These are phyloP conservation scores for Graptemys geographica DNA, from an alignment of 2,797 vertebrate genomes.

Conservation along the genomic window DNA sequence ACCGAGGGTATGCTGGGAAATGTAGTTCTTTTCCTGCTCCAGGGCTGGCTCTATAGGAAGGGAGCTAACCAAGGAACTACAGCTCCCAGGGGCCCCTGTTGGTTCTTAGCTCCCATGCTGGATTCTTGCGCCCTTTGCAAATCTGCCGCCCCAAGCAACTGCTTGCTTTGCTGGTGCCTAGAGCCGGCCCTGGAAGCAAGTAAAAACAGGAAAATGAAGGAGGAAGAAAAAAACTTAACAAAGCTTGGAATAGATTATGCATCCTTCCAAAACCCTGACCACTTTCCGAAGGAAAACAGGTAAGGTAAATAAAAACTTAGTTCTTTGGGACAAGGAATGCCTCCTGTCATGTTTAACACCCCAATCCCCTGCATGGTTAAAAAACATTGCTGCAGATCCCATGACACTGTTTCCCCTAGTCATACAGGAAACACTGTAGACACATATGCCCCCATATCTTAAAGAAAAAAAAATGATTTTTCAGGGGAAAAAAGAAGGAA, in stretches of 20 bases:
- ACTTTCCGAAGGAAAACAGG: accelerated
- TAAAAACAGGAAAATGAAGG: neutral
- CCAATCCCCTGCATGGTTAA: neutral
- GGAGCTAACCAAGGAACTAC: too few relatives aligned
- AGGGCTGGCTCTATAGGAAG: too few relatives aligned
- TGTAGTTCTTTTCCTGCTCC: too few relatives aligned
- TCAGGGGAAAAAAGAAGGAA: neutral
- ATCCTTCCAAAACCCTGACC: neutral
- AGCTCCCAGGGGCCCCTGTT: too few relatives aligned
- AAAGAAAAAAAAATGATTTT: neutral
- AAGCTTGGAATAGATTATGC: neutral
- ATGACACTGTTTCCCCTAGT: neutral
- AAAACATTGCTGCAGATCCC: accelerated
- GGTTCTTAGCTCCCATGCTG: too few relatives aligned
- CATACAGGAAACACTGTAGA: neutral
- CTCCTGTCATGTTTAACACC: accelerated
- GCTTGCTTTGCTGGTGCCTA: too few relatives aligned
- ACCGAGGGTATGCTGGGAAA: too few relatives aligned
- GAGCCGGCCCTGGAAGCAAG: neutral
- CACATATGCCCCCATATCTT: neutral
- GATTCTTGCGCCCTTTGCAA: too few relatives aligned
- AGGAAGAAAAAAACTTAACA: neutral
- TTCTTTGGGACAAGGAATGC: neutral
- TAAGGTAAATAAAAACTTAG: neutral
- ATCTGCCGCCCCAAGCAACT: too few relatives aligned